phyloP scores from a whole-genome alignment of 37 sponge, comb jelly and placozoan genomes.

The Tethya wilhelma region DNA sequence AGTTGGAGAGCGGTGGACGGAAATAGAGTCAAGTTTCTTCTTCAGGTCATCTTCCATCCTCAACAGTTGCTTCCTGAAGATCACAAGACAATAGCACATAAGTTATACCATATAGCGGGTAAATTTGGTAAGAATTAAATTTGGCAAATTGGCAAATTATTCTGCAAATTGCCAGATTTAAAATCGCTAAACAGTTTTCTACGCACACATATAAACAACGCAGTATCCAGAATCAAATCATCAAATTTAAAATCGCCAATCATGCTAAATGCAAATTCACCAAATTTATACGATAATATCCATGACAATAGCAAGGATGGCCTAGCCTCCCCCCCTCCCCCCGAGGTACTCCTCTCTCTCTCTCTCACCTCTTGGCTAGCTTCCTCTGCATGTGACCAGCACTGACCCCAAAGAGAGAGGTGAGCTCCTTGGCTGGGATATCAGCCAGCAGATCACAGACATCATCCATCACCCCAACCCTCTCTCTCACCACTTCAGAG shows the following conservation, averaged over 20 bases:
- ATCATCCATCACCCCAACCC: constrained; percentile 59
- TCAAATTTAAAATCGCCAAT: too few species aligned
- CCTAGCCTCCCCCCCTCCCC: neutral
- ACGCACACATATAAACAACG: too few species aligned
- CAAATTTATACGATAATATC: neutral
- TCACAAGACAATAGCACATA: too few species aligned
- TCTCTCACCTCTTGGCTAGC: constrained; percentile 52
- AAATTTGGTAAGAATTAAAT: too few species aligned
- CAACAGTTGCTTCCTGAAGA: constrained; percentile 30
- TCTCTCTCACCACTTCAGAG: constrained; percentile 8
- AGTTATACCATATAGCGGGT: too few species aligned
- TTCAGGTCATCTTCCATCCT: constrained; percentile 23
- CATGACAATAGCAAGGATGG: neutral
- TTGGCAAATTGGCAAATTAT: too few species aligned
- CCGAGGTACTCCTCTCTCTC: neutral
- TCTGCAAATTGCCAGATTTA: too few species aligned
- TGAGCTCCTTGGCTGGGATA: constrained; percentile 30
- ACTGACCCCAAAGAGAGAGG: constrained; percentile 17
- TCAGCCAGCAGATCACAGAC: constrained; percentile 54
- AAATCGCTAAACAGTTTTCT: too few species aligned
- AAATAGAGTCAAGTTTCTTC: constrained; percentile 4
- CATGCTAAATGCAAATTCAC: too few species aligned
- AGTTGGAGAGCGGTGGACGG: too few species aligned
- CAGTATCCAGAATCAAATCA: too few species aligned
- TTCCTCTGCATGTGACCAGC: constrained; percentile 48